These are phyloP conservation scores for Temnothorax nylanderi DNA, from an alignment of 1,140 invertebrate species.

Conservation along the genomic window DNA sequence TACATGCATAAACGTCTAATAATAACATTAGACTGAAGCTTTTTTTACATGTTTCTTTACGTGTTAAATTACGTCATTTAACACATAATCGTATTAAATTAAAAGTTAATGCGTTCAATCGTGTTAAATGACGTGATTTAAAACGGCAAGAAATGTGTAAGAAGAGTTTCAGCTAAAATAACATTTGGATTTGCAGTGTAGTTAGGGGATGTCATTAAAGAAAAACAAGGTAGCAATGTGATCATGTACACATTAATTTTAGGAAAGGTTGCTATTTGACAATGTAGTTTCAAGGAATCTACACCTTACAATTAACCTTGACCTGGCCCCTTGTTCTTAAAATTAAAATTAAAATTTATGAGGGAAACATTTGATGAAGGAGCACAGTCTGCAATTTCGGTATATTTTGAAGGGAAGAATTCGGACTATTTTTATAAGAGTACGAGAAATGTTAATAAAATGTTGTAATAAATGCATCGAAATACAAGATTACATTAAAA, in stretches of 20 bases:
- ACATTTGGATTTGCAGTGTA: too few relatives aligned
- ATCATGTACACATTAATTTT: background rate
- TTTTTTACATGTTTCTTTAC: too few relatives aligned
- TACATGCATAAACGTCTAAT: too few relatives aligned
- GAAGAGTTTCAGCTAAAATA: too few relatives aligned
- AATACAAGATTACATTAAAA: background rate
- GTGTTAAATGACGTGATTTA: too few relatives aligned
- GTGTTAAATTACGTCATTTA: too few relatives aligned
- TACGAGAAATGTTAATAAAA: background rate
- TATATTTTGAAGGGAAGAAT: background rate
- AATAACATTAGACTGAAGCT: too few relatives aligned
- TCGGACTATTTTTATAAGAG: background rate
- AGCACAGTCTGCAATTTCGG: background rate
- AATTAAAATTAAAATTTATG: background rate
- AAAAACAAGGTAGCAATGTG: background rate
- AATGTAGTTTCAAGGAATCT: background rate
- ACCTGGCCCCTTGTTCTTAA: background rate
- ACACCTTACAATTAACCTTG: background rate
- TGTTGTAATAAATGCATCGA: background rate
- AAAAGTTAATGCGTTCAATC: too few relatives aligned
- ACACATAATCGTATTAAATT: too few relatives aligned
- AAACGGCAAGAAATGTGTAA: too few relatives aligned
- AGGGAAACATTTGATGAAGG: background rate
- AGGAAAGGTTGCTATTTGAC: background rate
- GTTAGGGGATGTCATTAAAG: background rate